Evolutionary conservation across 2,113 vertebrate species (phyloP).

Genomic region (Seriola quinqueradiata): DNA sequence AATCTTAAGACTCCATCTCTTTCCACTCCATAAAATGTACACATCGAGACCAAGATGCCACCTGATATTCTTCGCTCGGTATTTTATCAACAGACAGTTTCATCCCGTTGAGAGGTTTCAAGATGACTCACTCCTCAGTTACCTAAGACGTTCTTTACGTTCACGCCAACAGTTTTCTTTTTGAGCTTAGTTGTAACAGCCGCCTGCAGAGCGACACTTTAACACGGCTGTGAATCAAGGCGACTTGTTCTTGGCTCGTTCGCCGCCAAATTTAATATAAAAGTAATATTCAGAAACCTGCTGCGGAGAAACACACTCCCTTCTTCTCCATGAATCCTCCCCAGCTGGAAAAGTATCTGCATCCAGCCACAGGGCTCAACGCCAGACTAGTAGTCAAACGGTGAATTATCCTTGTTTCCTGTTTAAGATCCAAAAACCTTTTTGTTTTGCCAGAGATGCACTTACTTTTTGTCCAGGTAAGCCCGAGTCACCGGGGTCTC

Average conservation of each 20-base stretch:
- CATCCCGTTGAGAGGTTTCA: background rate
- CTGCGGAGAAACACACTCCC: constrained; percentile 5
- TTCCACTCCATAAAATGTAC: background rate
- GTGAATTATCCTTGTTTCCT: constrained; percentile 51
- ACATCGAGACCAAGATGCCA: background rate
- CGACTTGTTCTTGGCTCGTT: constrained; percentile 39
- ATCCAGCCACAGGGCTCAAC: constrained; percentile 14
- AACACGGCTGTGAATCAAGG: constrained; percentile 25
- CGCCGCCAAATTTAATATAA: constrained; percentile 38
- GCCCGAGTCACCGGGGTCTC: constrained; percentile 93
- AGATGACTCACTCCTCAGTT: too few relatives aligned
- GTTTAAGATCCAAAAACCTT: constrained; percentile 15
- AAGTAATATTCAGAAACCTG: constrained; percentile 37
- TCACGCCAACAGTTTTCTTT: background rate
- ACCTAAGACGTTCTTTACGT: background rate
- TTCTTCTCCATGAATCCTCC: constrained; percentile 24
- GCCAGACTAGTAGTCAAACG: constrained; percentile 64
- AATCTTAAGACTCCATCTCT: constrained; percentile 1
- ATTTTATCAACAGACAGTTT: background rate
- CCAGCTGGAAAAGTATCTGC: constrained; percentile 46
- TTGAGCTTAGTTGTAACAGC: background rate
- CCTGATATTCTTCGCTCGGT: background rate
- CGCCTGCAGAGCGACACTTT: background rate
- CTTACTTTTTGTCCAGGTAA: constrained; percentile 90
- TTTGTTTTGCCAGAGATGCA: background rate